Base-by-base conservation (phyloP, 2,888 invertebrate genomes). In the Scaptomyza reducta region DNA sequence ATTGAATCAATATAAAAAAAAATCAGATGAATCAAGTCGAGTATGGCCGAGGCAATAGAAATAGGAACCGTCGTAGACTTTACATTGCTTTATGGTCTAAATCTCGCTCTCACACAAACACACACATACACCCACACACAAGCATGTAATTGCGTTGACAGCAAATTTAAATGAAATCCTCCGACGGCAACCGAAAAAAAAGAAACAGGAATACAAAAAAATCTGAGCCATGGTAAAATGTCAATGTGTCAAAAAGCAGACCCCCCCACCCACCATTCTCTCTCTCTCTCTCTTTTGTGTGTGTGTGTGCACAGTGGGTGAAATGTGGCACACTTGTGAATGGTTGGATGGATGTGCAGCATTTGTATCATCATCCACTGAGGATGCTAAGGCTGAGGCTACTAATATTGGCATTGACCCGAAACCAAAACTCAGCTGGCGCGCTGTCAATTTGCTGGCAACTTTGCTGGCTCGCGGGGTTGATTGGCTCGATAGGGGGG, bases 161-260 rank as follows among this genome's bases (percentile, higher is more conserved):
- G 87, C 83, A 88, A 89, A 88, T 87, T 88, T 88, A 85, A 83
- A 83, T 82, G 82, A 85, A 83, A 85, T 87, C 71, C 86, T 68
- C 65, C 58, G 35, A 29, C 35, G 49, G n/a, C n/a, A n/a, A n/a
- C n/a, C n/a, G n/a, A n/a, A n/a, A n/a, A n/a, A n/a, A n/a, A n/a
- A n/a, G n/a, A 45, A 14, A 22, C 22, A 22, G 22, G 22, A 46
- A 16, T 5, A 27, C 27, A 27, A 10, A 45, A 11, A 33, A 60
- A 57, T 38, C 61, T 49, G 35, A 53, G 35, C 46, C 54, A 44
- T 55, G 54, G 47, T 74, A 42, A 71, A 81, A 78, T 59, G 84
- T 81, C 80, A 82, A 82, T 75, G 81, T 87, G 85, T 81, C 81
- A 84, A 70, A 84, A 87, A 78, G 73, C 70, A 75, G 78, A 66